Base-by-base conservation (phyloP, 2,113 vertebrate genomes). In the Setophaga petechia region DNA sequence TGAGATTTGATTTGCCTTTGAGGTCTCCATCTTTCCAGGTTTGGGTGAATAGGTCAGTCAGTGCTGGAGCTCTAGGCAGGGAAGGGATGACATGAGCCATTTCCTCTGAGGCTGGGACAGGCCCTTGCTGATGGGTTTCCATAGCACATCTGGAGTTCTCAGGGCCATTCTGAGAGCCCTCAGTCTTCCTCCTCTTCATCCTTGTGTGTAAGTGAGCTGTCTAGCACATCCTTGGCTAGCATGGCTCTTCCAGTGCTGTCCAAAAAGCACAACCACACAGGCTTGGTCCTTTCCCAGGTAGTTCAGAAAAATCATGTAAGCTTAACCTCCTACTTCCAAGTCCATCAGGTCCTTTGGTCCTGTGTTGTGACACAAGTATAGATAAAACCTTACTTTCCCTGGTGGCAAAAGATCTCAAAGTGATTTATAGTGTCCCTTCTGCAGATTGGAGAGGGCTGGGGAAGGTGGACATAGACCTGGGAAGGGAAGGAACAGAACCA, bases 131-230 rank as follows among this genome's bases (percentile, higher is more conserved):
- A 5, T 62, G 67, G 9, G 7, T 71, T 72, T 79, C 67, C 3
- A 1, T 4, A 27, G 31, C 52, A 30, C 0, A 0, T 27, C 24
- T 39, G 24, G 58, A 79, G 31, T 55, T 83, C 39, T 41, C 2
- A 0, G 14, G 55, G 47, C 9, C 14, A 0, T 62, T 89, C 16
- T 19, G 31, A 31, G 37, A 63, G 31, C 57, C 54, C 3, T 47
- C 27, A 14, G 27, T 44, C 43, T 17, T 47, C 57, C 39, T 77
- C 5, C 5, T 80, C 39, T 52, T 75, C 39, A 31, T 44, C 67
- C 39, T 10, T n/a, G 20, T 6, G 10, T 7, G 1, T 27, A 30
- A 67, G 35, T 0, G 0, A 82, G 23, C 4, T n/a, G 2, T 6
- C 27, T 27, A 12, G 15, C 41, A 20, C 20, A 25, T 37, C 49